Base-by-base conservation (phyloP, 2,113 vertebrate genomes). In the Puma concolor region DNA sequence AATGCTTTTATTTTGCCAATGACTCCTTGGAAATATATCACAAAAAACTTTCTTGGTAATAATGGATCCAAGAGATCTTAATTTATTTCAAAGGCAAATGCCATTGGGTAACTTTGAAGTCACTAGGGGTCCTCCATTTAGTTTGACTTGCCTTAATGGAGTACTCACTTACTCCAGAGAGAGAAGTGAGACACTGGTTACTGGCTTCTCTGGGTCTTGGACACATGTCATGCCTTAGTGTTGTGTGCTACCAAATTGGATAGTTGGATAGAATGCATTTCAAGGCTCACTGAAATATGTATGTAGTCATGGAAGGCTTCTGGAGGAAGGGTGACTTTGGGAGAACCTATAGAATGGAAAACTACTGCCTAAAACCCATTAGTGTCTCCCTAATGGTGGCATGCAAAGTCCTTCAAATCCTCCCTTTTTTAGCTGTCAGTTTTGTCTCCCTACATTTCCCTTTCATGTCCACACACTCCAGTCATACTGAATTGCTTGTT, bases 51-150 rank as follows among this genome's bases (percentile, higher is more conserved):
- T 85, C 31, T n/a, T 5, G 10, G 76, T 41, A 67, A 27, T 31
- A 87, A 21, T 91, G 54, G 91, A 63, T 71, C 11, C 27, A 87
- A 88, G 48, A 50, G 2, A 1, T 71, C 31, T 93, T 90, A 72
- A 60, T 57, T 92, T 93, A 66, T 96, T 85, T 93, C 29, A 93
- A 77, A 72, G 50, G n/a, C 50, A 97, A 52, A 88, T 85, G 54
- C 12, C 41, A 23, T 0, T 48, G 41, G 15, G 15, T 88, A 64
- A 64, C 14, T 82, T n/a, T 76, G 21, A 91, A 29, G 9, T 76
- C 48, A 60, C 44, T 19, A 67, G 23, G 36, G 31, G 21, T 67
- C 15, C n/a, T 66, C n/a, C 44, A 6, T 91, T 13, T 23, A 23
- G 36, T 60, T 29, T 63, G 33, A 13, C 14, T 36, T 12, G 17